Evolutionary conservation across 2,113 vertebrate genomes (phyloP), one percentile per base, ranked within the genome.

Genomic region (Lampris megalopsis): DNA sequence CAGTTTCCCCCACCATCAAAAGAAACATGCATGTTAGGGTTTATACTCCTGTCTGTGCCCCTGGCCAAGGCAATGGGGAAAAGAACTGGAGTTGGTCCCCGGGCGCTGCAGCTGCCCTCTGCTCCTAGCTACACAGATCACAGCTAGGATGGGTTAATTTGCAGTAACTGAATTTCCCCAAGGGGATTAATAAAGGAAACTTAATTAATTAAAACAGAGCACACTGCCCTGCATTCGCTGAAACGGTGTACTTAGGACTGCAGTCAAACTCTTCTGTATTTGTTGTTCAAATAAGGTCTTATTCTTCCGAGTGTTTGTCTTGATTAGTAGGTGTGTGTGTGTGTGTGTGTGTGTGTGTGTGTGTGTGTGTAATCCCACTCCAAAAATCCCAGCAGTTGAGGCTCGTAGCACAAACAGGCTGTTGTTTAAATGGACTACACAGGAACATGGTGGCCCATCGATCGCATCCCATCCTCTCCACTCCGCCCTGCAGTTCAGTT

Each of bases 351-450:
- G 7, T 41, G 58, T 59, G 57, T 37, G 53, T n/a, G 3, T 13
- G 13, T 5, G 6, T 24, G 5, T 13, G 53, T 13, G 9, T 11
- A 3, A 1, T 58, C 11, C 37, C 11, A 72, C 61, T 36, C 42
- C 49, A 45, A 1, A 9, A 42, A 9, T 63, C n/a, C 62, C 43
- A 67, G 79, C 60, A 45, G 57, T 56, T 67, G 77, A 79, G 80
- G 75, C 81, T 57, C 13, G 41, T 52, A 66, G 60, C 74, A 47
- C 65, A 67, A 75, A 81, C 69, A 41, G 52, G 68, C 69, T 69
- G 77, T 43, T 82, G 73, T 88, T 84, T 84, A 82, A 24, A 80
- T 77, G 73, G 84, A 90, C 85, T 82, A 89, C 84, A 84, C 82
- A 68, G 57, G 61, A 87, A 88, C 86, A 87, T 79, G 77, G 83